phyloP scores from a whole-genome alignment of 2,888 invertebrate genomes.

The Torymus tubicola region DNA sequence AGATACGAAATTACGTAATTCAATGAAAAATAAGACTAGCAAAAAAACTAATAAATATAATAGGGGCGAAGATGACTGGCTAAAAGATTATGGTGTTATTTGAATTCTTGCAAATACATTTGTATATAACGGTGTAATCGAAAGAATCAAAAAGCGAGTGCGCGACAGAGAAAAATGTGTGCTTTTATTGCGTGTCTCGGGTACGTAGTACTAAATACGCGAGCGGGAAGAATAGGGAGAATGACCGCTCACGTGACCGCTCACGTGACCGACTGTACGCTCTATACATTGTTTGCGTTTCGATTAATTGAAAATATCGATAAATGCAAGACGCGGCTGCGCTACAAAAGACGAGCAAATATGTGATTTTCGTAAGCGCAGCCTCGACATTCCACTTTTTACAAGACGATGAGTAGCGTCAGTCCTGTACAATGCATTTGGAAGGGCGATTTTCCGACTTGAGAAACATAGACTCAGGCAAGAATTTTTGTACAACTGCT shows the following conservation, averaged over 20 bases:
- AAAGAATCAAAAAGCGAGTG: neutral
- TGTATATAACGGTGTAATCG: slow-evolving; percentile 24
- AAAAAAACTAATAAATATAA: no score
- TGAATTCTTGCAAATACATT: slow-evolving; percentile 6
- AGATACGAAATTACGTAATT: no score
- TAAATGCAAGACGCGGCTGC: neutral
- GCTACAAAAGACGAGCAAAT: neutral
- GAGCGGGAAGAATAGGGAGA: neutral
- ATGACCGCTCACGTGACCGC: no score
- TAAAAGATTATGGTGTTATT: neutral
- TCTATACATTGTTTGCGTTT: no score
- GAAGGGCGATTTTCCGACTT: no score
- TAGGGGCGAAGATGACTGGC: no score
- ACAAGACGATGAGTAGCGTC: neutral
- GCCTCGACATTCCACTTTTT: slow-evolving; percentile 30
- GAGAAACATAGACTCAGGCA: no score
- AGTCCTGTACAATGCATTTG: neutral
- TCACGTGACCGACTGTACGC: no score
- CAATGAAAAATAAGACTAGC: no score
- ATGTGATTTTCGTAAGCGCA: no score
- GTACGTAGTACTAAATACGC: neutral
- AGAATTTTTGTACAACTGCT: no score
- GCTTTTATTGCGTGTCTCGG: neutral
- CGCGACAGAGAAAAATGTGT: neutral
- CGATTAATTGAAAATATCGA: no score